Evolutionary conservation across 2,113 vertebrate genomes (phyloP), one percentile per base, ranked within the genome.

Genomic region (Cephalopholis sonnerati): DNA sequence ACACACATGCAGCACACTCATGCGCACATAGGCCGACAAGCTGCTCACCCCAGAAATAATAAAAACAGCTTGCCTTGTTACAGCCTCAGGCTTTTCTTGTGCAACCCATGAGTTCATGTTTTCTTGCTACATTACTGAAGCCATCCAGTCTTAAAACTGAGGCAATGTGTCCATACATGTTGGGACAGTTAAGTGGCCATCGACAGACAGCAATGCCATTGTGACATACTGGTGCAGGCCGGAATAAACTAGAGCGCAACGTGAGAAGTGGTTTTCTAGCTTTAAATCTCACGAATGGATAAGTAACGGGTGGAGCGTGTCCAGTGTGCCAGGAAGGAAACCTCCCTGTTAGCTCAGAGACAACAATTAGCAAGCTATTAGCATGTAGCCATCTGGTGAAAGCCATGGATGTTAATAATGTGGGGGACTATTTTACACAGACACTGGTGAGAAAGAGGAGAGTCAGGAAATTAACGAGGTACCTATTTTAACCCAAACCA

Each of bases 71-170:
- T 59, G 51, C 13, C 68, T 75, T 68, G 10, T 24, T 39, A 7
- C 15, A 50, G 51, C 53, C 27, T 69, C 62, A 7, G 70, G 50
- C 24, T 62, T 61, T 69, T 74, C 62, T 68, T 59, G 22, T 62
- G 46, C 5, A 80, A 77, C n/a, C 70, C 17, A 24, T 15, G 41
- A 25, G 20, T 67, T 27, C 17, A 27, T 51, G 44, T 69, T 32
- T 59, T 24, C 27, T 9, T 36, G 20, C 61, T 50, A 50, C 8
- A 16, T 74, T 10, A 24, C 71, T 22, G 25, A 48, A 29, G 70
- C 18, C 12, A 29, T 61, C 24, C 7, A 13, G 36, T 32, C 6
- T 17, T 25, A 6, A n/a, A 48, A 17, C 27, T 46, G 5, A 25
- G 16, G 24, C 17, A 18, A 50, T 18, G 15, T 7, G 24, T 7